These are phyloP conservation scores for Eulithis prunata DNA, from an alignment of 2,888 invertebrate genomes.

Conservation along the genomic window DNA sequence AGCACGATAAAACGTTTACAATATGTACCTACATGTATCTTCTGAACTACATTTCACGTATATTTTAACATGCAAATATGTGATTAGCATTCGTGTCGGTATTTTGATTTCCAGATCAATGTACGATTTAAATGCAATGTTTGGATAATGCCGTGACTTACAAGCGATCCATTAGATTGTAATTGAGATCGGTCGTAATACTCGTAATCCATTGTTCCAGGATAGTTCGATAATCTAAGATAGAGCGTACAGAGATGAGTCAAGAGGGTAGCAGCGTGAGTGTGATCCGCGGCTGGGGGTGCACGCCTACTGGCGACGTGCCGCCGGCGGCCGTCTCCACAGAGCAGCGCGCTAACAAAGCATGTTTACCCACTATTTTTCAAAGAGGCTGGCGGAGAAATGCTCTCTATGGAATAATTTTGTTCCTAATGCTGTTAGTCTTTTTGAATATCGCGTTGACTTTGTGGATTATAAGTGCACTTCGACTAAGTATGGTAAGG, in stretches of 20 bases:
- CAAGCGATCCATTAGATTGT: conserved; percentile 44
- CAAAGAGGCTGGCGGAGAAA: conserved; percentile 94
- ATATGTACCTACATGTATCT: conserved; percentile 41
- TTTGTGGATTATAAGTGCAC: conserved; percentile 97
- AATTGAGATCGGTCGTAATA: conserved; percentile 55
- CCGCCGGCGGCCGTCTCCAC: conserved; percentile 53
- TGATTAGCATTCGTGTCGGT: conserved; percentile 29
- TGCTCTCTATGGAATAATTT: conserved; percentile 94
- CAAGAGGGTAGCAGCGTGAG: conserved; percentile 57
- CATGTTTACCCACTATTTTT: conserved; percentile 60
- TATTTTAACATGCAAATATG: conserved; percentile 42
- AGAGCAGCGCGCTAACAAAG: conserved; percentile 44
- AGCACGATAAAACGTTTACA: conserved; percentile 42
- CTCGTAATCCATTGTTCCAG: conserved; percentile 62
- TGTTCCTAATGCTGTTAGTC: conserved; percentile 93
- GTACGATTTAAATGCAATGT: conserved; percentile 30
- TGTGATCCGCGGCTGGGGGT: conserved; percentile 73
- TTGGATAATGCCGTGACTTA: conserved; percentile 34
- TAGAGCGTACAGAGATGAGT: conserved; percentile 50
- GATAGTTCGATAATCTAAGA: conserved; percentile 33
- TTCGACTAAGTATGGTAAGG: conserved; percentile 96
- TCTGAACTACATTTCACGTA: conserved; percentile 37
- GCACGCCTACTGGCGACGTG: conserved; percentile 73
- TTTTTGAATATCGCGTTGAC: conserved; percentile 97
- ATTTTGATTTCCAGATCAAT: conserved; percentile 31